Conservation (phyloP, 2,797 vertebrate genomes). For the Sitta carolinensis region DNA sequence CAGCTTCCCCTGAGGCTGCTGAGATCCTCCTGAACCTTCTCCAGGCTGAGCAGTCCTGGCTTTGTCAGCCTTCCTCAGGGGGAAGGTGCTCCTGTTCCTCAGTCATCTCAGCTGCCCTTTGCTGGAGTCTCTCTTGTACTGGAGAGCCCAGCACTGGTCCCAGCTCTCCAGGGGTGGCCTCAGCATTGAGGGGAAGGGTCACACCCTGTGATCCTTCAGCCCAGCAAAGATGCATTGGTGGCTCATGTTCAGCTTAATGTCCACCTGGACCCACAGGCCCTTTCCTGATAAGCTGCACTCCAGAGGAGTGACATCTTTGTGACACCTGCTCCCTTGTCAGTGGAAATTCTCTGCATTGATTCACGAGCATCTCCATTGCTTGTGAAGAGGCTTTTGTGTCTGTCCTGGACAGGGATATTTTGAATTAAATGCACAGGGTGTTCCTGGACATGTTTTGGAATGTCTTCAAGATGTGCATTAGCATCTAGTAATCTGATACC, state of each 20-base stretch:
- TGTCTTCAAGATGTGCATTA: neutral
- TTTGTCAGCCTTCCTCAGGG: neutral
- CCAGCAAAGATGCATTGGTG: neutral
- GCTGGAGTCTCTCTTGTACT: neutral
- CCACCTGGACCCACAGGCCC: too few species aligned
- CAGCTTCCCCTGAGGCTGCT: neutral
- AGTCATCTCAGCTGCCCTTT: neutral
- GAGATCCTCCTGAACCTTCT: neutral
- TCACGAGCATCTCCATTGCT: neutral
- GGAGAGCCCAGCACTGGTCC: neutral
- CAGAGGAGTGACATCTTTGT: neutral
- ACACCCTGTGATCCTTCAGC: neutral
- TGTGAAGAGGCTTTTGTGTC: neutral
- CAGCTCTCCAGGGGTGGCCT: neutral
- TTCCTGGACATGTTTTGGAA: neutral
- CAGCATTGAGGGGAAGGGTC: neutral
- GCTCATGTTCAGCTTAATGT: neutral
- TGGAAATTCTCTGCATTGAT: neutral
- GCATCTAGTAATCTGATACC: neutral
- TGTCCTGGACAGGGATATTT: neutral
- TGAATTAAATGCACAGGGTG: neutral
- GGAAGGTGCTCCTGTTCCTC: neutral
- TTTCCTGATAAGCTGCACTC: neutral
- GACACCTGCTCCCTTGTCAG: fast-evolving
- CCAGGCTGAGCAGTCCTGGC: neutral